These are phyloP conservation scores for Oikopleura dioica DNA, from an alignment of 23 tunicate genomes.

Conservation along the genomic window DNA sequence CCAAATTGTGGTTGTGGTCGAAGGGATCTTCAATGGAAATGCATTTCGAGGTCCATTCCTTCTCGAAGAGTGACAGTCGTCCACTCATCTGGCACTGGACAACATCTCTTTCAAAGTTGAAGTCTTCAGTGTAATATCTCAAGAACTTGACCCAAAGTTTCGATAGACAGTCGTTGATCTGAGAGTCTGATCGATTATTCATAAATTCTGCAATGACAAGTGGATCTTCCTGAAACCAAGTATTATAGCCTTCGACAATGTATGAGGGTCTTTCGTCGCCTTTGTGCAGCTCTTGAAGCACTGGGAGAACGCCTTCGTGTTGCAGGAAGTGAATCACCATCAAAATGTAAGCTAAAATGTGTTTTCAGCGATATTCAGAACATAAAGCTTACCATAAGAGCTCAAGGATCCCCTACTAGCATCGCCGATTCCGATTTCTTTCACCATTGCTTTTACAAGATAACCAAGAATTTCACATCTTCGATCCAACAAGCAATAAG, in stretches of 20 bases:
- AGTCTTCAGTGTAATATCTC: conserved; percentile 47
- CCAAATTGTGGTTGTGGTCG: conserved; percentile 59
- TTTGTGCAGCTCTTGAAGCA: conserved; percentile 30
- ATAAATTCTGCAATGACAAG: neutral
- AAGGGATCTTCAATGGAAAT: conserved; percentile 96
- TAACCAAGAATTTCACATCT: conserved; percentile 59
- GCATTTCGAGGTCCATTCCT: conserved; percentile 78
- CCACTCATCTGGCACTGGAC: conserved; percentile 36
- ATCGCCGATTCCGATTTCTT: conserved; percentile 56
- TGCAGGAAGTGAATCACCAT: conserved; percentile 76
- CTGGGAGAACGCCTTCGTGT: conserved; percentile 53
- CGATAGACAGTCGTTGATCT: conserved; percentile 38
- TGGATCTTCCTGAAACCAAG: conserved; percentile 46
- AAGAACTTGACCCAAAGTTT: conserved; percentile 52
- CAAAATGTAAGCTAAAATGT: conserved; percentile 87
- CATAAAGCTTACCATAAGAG: too few relatives aligned
- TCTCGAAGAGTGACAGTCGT: conserved; percentile 43
- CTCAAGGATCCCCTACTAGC: conserved; percentile 72
- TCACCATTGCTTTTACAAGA: conserved; percentile 75
- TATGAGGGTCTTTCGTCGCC: conserved; percentile 16
- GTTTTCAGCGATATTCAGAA: too few relatives aligned
- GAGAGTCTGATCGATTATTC: neutral
- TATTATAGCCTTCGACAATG: conserved; percentile 51
- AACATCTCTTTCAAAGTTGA: conserved; percentile 39
- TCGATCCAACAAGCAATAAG: conserved; percentile 37